These are phyloP conservation scores for Olivierus martensii DNA, from an alignment of 1,140 invertebrate genomes.

Conservation along the genomic window DNA sequence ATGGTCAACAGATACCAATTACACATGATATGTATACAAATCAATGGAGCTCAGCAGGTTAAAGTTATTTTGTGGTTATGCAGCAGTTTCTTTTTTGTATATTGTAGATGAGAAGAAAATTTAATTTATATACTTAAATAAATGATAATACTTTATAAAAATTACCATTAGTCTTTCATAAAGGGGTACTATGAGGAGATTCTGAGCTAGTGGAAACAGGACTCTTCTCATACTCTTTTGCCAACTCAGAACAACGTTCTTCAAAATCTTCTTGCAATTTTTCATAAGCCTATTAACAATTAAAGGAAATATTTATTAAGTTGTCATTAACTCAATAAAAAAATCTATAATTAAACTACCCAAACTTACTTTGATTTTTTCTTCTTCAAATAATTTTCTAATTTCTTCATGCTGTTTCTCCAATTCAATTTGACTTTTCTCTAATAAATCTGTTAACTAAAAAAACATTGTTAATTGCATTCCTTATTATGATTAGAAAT, in stretches of 20 bases:
- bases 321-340: background rate
- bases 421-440: conserved; percentile 16
- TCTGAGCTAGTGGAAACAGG: background rate
- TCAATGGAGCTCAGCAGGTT: too few species aligned
- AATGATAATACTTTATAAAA: too few species aligned
- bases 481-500: background rate
- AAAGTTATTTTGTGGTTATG: too few species aligned
- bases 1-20: too few species aligned
- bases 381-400: conserved; percentile 19
- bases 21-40: too few species aligned
- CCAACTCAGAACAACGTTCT: conserved; percentile 2
- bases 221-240: conserved; percentile 9
- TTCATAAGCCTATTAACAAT: conserved; percentile 1
- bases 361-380: conserved; percentile 13
- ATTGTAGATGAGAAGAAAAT: too few species aligned
- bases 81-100: too few species aligned
- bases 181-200: conserved; percentile 5
- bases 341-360: background rate
- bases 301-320: too few species aligned
- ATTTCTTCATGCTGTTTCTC: conserved; percentile 14
- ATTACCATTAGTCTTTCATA: conserved; percentile 4
- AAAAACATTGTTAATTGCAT: background rate
- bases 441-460: background rate
- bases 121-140: too few species aligned
- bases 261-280: conserved; percentile 4